Evolutionary conservation across 1,140 invertebrate species (phyloP).

Genomic region (Aphaenogaster floridana): DNA sequence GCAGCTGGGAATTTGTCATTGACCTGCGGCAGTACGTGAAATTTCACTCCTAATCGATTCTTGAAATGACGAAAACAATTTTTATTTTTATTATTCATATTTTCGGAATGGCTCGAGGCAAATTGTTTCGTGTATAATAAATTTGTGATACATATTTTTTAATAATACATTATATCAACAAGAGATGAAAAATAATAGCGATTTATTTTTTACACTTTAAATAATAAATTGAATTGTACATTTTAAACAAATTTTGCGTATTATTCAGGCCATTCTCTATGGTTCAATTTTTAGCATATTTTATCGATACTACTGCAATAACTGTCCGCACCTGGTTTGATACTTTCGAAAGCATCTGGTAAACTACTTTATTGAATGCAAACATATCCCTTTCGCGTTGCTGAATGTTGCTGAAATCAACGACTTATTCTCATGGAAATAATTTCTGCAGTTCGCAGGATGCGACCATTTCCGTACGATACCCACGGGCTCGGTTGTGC

Average conservation of each 20-base stretch:
- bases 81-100: constrained; percentile 1
- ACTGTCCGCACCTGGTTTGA: neutral
- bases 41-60: constrained; percentile 8
- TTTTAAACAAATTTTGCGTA: neutral
- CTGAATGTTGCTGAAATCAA: constrained; percentile 53
- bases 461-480: constrained; percentile 50
- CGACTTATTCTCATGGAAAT: constrained; percentile 71
- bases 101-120: neutral
- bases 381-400: neutral
- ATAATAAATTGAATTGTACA: constrained; percentile 17
- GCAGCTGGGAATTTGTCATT: constrained; percentile 61
- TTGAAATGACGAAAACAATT: constrained; percentile 14
- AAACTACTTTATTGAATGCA: constrained; percentile 10
- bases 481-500: neutral
- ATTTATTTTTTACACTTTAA: neutral
- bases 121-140: neutral
- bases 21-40: neutral
- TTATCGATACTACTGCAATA: neutral
- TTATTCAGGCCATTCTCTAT: neutral
- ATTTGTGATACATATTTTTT: constrained; percentile 10
- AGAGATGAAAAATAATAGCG: neutral
- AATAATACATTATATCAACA: neutral
- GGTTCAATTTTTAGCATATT: neutral
- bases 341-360: neutral
- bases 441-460: constrained; percentile 52